Base-by-base conservation (phyloP, 2,888 invertebrate species). In the Mythimna ferrago region DNA sequence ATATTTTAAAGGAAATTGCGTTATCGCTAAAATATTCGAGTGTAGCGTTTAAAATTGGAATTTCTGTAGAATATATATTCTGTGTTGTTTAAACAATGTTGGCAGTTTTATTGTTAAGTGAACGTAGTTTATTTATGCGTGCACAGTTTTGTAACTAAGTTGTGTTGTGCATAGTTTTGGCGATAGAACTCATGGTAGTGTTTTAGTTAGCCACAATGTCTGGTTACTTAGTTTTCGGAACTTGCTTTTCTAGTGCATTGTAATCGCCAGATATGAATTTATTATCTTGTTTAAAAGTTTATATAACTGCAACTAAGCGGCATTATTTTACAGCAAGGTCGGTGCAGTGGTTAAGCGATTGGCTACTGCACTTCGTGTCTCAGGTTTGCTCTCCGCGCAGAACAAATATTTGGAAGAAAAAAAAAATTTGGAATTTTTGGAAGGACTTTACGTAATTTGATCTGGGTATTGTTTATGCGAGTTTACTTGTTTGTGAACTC, bases 1-100 rank as follows among this genome's bases (percentile, higher is more conserved):
- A 79, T 76, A 80, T 71, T 84, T 82, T 62, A 71, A 64, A 70
- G 35, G n/a, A 75, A 75, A 80, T 73, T 74, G 66, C 61, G 71
- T 75, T 60, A 74, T 70, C 60, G 44, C 53, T 74, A 76, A 84
- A 86, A 78, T 74, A 73, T 76, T 68, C 51, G 68, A 69, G 60
- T 71, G 65, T 16, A 58, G 21, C 19, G 53, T 76, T 82, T 63
- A 60, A 72, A 75, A 79, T 75, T 70, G 48, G 53, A 63, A 68
- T 70, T 70, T 70, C 54, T 35, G 63, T 48, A 9, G 57, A 66
- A 73, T 71, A 65, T 67, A 74, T 74, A 57, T 71, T 53, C 48
- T 21, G 66, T 67, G 51, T 57, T 75, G 53, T 67, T 70, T 72
- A 57, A 32, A 64, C 65, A 63, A 69, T 69, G 71, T 68, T 76